Base-by-base conservation (phyloP, 2,888 invertebrate genomes). In the Yponomeuta malinellus region DNA sequence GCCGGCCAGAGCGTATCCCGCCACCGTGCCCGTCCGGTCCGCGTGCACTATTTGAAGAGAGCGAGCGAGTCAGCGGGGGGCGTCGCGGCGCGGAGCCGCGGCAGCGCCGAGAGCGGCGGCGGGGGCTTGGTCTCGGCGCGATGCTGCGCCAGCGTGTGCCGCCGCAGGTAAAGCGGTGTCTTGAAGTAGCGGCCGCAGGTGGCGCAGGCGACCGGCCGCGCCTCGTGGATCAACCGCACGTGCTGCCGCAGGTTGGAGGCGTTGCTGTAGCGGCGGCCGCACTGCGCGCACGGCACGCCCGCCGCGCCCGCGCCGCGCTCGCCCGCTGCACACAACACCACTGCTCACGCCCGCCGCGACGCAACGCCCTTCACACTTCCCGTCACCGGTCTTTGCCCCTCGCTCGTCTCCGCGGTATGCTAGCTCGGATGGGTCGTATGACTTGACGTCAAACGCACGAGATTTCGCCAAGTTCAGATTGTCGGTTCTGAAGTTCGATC, bases 181-280 rank as follows among this genome's bases (percentile, higher is more conserved):
- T 95, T 95, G 93, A 95, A 95, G 86, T 94, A 93, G 87, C 95
- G 95, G 77, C 94, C 95, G 91, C 95, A 95, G 74, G 94, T 93
- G 82, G 92, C 93, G 90, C 95, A 95, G 82, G 93, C 93, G 77
- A 94, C 94, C 90, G 95, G 95, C 84, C 94, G 93, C 80, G 95
- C 94, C 86, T 94, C 93, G 90, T 95, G 95, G 85, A 95, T 95
- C 81, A 95, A 95, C 80, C 95, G 94, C 87, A 95, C 94, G 92
- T 95, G 95, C 89, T 95, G 95, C 80, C 95, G 94, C 83, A 95
- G 93, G 93, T 95, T 95, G 91, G 95, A 94, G 83, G 94, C 93
- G 86, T 95, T 95, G 85, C 94, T 94, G 93, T 95, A 95, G 88
- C 94, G 94, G 79, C 94, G 93, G 78, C 94, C 94, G 92, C 95